Base-by-base conservation (phyloP, 2,113 vertebrate species). In the Leucosticte australis region DNA sequence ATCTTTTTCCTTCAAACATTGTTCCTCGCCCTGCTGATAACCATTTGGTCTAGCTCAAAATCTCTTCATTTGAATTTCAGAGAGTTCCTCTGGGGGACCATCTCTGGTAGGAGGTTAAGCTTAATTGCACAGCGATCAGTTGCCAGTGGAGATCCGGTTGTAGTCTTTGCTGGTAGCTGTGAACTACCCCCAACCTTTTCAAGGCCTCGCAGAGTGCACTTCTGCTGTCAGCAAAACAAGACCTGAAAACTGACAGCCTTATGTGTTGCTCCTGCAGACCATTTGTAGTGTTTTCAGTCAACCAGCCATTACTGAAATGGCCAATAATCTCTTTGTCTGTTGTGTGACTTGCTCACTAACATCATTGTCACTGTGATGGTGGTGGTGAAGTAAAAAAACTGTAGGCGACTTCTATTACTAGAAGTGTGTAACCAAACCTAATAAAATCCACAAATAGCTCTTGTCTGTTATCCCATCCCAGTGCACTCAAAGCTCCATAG, bases 31-130 rank as follows among this genome's bases (percentile, higher is more conserved):
- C 89, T 92, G 83, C 97, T 93, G 95, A 93, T 96, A 96, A 95
- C 92, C 75, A 75, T 89, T 96, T 97, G 93, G 95, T 95, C 80
- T 69, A 83, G 90, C 96, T 91, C 92, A 87, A 91, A 96, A 97
- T 93, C 93, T 97, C 50, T 95, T 97, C 80, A 83, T 94, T 52
- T 82, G 87, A 97, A 94, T 95, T 95, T 97, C 95, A 97, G 85
- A 77, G 83, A 91, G 79, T 90, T 92, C 73, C 92, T 88, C 83
- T 41, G 6, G 83, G 90, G 70, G 89, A 64, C 59, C 83, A 81
- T 94, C 83, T 22, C 93, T 69, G 96, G 93, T 91, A 95, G 95
- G 92, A 96, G 90, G 92, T 95, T 94, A 96, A 94, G 95, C 86
- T 95, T 93, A 96, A 97, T 93, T 95, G 80, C 92, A 46, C 79